Percentiles rank a stretch among this genome's conserved stretches.
phyloP scores from a whole-genome alignment of 2,797 vertebrate genomes.

The Sciurus carolinensis region DNA sequence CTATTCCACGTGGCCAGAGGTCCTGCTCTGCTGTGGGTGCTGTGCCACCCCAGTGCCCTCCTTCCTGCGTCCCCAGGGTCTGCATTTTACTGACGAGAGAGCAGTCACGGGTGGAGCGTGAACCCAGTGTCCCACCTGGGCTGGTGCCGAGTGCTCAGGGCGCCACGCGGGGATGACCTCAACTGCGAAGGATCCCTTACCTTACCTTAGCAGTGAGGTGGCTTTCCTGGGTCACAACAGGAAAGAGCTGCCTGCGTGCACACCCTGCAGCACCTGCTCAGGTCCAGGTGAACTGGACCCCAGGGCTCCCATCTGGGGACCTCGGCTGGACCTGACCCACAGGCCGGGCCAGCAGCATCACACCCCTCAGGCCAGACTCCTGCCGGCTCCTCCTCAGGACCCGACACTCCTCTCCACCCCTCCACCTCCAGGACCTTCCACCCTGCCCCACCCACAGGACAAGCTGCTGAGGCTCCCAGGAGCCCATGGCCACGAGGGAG shows the following conservation, averaged over 20 bases:
- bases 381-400: not conserved
- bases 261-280: rapidly evolving
- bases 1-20: too few relatives aligned
- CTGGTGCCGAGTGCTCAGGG: not conserved
- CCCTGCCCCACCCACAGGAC: too few relatives aligned
- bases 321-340: not conserved
- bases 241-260: rapidly evolving
- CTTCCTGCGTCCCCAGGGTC: not conserved
- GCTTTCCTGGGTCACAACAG: too few relatives aligned
- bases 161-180: rapidly evolving
- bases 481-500: too few relatives aligned
- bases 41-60: too few relatives aligned
- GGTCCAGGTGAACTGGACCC: not conserved
- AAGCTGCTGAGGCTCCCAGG: not conserved
- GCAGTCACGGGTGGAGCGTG: not conserved
- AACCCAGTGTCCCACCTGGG: rapidly evolving
- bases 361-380: not conserved
- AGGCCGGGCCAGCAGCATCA: not conserved
- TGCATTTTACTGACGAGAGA: conserved; percentile 34
- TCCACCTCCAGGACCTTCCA: too few relatives aligned
- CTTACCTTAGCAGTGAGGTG: not conserved
- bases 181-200: rapidly evolving
- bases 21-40: too few relatives aligned
- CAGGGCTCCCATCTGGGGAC: rapidly evolving
- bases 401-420: not conserved